phyloP scores from a whole-genome alignment of 1,140 invertebrate genomes.

The Euura lappo region DNA sequence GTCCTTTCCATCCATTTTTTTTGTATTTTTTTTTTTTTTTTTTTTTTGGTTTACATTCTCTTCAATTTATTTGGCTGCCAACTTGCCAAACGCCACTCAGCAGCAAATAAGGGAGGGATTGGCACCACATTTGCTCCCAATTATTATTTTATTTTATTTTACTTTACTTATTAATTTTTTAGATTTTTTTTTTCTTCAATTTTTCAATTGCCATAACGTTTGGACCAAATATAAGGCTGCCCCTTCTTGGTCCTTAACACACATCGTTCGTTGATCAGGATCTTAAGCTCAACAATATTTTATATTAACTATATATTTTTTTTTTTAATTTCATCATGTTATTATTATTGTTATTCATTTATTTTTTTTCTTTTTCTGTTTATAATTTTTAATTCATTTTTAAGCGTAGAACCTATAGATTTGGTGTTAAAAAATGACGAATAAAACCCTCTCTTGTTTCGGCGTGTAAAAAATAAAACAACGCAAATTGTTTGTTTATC shows the following conservation, averaged over 20 bases:
- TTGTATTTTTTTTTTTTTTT: neutral
- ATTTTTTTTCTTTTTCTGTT: constrained; percentile 26
- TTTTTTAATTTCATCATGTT: constrained; percentile 21
- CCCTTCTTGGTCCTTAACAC: neutral
- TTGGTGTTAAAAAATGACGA: constrained; percentile 46
- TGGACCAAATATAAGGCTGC: constrained; percentile 29
- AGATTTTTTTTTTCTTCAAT: neutral
- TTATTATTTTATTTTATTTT: constrained; percentile 17
- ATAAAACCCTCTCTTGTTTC: constrained; percentile 22
- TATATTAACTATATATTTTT: constrained; percentile 5
- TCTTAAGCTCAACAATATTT: constrained; percentile 18
- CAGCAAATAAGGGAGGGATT: constrained; percentile 53
- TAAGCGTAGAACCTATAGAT: constrained; percentile 50
- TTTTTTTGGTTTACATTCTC: constrained; percentile 23
- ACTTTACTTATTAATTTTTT: too few species aligned
- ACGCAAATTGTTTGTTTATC: neutral
- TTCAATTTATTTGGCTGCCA: constrained; percentile 33
- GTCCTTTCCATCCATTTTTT: constrained; percentile 18
- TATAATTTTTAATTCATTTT: constrained; percentile 28
- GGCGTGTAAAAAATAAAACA: neutral
- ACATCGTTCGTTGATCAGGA: constrained; percentile 2
- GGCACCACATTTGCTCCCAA: constrained; percentile 59
- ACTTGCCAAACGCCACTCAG: constrained; percentile 30
- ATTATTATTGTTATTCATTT: neutral
- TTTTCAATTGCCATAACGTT: constrained; percentile 2